These are phyloP conservation scores for Luidia sarsii DNA, from an alignment of 53 echinoderm and acorn worm genomes.

Conservation along the genomic window DNA sequence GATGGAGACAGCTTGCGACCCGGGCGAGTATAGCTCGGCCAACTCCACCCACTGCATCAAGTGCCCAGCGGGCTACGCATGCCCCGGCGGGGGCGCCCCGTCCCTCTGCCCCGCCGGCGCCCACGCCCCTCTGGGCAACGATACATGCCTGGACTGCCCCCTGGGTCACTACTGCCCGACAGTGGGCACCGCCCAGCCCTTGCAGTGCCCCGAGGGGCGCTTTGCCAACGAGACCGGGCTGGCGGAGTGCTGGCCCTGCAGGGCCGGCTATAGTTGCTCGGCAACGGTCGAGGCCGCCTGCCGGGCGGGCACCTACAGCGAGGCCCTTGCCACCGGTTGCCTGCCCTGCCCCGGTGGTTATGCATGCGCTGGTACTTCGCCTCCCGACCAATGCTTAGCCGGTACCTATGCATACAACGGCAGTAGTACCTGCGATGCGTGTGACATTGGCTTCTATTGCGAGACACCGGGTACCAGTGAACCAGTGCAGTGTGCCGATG, in stretches of 20 bases:
- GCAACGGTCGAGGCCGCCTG: slow-evolving; percentile 59
- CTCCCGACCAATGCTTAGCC: slow-evolving; percentile 45
- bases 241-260: slow-evolving; percentile 63
- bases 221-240: slow-evolving; percentile 61
- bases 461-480: slow-evolving; percentile 64
- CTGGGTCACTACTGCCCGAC: slow-evolving; percentile 79
- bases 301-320: slow-evolving; percentile 79
- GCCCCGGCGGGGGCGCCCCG: slow-evolving; percentile 64
- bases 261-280: slow-evolving; percentile 79
- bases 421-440: slow-evolving; percentile 66
- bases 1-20: slow-evolving; percentile 56
- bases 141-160: slow-evolving; percentile 56
- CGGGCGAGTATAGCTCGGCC: slow-evolving; percentile 73
- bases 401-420: slow-evolving; percentile 80
- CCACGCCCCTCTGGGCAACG: slow-evolving; percentile 72
- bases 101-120: slow-evolving; percentile 65
- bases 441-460: slow-evolving; percentile 79
- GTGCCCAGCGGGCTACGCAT: slow-evolving; percentile 77
- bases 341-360: slow-evolving; percentile 78
- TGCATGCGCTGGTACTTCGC: slow-evolving; percentile 55
- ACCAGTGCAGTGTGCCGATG: slow-evolving; percentile 74
- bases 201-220: slow-evolving; percentile 63
- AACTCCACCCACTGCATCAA: slow-evolving; percentile 64
- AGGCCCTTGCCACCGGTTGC: slow-evolving; percentile 71
- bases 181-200: slow-evolving; percentile 38